Evolutionary conservation across 2,113 vertebrate genomes (phyloP), one percentile per base, ranked within the genome.

Genomic region (Glaucomys volans): DNA sequence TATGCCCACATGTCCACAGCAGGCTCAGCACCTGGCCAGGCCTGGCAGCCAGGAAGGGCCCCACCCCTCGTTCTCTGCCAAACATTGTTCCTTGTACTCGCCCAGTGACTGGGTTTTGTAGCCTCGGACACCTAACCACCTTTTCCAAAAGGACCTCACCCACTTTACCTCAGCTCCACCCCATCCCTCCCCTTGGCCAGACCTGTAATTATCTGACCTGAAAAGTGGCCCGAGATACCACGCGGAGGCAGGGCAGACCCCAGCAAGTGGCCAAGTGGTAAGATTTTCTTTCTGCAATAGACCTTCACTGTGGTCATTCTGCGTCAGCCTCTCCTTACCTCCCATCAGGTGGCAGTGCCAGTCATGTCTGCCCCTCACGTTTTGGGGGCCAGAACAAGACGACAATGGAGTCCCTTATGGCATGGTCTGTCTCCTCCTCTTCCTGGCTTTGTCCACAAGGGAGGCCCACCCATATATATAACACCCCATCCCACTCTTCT

Each of bases 131-230:
- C 84, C 96, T 97, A 96, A 95, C 97, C 87, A 97, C 95, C 97
- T 94, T 98, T 97, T 96, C 97, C 95, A 62, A 95, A 95, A 96
- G 95, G 67, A 96, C 97, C 97, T 97, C 97, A 95, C 97, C 97
- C 97, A 95, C 95, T 97, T 95, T 95, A 95, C 97, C 91, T 97
- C 96, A 79, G 90, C 96, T 93, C 95, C 96, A 97, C 96, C 97
- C 95, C 83, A 94, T 87, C 96, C 95, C 90, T 77, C 94, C 89
- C 93, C 91, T 95, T 84, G 83, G 79, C 93, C 84, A 97, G 92
- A 96, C 96, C 92, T 97, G 91, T 97, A 97, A 97, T 98, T 97
- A 97, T 40, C 17, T 54, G 95, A 96, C 91, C 95, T 95, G 97
- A 97, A 98, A 83, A 97, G 95, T 93, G 97, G 91, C 96, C 97